Base-by-base conservation (phyloP, 30 jellyfish, hydroid and myxozoan genomes). In the Aurelia sp. region DNA sequence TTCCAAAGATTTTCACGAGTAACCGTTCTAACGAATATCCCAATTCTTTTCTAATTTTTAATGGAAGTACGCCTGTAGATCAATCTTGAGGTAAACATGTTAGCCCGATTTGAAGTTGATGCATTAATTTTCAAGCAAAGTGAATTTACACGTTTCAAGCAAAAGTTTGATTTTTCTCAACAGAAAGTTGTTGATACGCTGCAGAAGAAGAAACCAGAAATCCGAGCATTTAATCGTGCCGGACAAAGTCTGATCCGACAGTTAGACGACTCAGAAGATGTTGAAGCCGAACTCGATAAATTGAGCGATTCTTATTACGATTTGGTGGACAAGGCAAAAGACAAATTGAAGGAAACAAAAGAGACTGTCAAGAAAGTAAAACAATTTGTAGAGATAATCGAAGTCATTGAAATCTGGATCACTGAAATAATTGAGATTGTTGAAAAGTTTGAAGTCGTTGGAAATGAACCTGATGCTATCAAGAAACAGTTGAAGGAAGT, bases 171-270 rank as follows among this genome's bases (percentile, higher is more conserved):
- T 31, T 24, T 57, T 59, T 67, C 51, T 33, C 52, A 35, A 15
- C 72, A 95, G 99, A 88, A 90, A 47, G 52, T 86, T 33, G 91
- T 90, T 5, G 83, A 75, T 12, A 88, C 91, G 16, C 91, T 95
- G 76, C 94, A 89, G 44, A 90, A 90, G 89, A 87, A 88, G 74
- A 95, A 95, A 31, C 97, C 99, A 1, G 99, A 84, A 21, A 70
- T 95, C 21, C 88, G 99, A 80, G 97, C 97, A 16, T 88, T 86
- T 0, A 95, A 95, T 89, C 96, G 99, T 13, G 99, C 97, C 13
- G 99, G 99, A 1, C 99, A 95, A 62, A 81, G 96, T 69, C 82
- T 95, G 67, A 90, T 95, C 15, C 94, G 99, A 4, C 99, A 95
- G 69, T 63, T 90, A 68, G 97, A 85, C 55, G 78, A 74, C 60